Evolutionary conservation across 2,888 invertebrate genomes (phyloP).

Genomic region (Epistrophella euchroma): DNA sequence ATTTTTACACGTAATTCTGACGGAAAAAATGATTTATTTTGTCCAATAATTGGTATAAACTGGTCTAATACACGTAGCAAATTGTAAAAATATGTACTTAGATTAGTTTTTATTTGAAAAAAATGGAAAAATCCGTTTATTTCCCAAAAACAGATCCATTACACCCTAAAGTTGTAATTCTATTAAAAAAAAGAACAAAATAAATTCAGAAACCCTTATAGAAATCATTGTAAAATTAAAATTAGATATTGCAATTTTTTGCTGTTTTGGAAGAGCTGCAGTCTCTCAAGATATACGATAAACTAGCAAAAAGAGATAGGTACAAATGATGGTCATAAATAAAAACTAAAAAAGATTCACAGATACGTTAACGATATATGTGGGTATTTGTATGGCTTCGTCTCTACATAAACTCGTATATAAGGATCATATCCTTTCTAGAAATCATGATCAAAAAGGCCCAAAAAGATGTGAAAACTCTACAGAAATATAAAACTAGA

Average conservation of each 20-base stretch:
- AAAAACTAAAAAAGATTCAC: constrained; percentile 1
- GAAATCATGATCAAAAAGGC: constrained; percentile 10
- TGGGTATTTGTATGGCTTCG: background rate
- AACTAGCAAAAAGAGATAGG: constrained; percentile 20
- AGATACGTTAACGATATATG: background rate
- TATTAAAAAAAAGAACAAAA: background rate
- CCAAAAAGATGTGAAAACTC: background rate
- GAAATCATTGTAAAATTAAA: constrained; percentile 57
- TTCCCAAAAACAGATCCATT: background rate
- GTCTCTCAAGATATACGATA: background rate
- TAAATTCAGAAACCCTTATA: background rate
- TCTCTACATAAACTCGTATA: background rate
- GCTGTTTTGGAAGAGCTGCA: constrained; percentile 20
- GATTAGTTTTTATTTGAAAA: background rate
- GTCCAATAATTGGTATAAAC: background rate
- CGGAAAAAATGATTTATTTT: background rate
- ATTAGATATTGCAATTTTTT: constrained; percentile 66
- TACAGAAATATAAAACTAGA: background rate
- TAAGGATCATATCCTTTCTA: constrained; percentile 11
- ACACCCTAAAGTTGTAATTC: background rate
- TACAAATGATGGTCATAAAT: constrained; percentile 44
- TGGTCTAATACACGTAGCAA: background rate
- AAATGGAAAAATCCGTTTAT: background rate
- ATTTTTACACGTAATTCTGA: background rate
- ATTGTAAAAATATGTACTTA: background rate